Evolutionary conservation across 2,113 vertebrate species (phyloP), one percentile per base, ranked within the genome.

Genomic region (Ceyx melanurus): DNA sequence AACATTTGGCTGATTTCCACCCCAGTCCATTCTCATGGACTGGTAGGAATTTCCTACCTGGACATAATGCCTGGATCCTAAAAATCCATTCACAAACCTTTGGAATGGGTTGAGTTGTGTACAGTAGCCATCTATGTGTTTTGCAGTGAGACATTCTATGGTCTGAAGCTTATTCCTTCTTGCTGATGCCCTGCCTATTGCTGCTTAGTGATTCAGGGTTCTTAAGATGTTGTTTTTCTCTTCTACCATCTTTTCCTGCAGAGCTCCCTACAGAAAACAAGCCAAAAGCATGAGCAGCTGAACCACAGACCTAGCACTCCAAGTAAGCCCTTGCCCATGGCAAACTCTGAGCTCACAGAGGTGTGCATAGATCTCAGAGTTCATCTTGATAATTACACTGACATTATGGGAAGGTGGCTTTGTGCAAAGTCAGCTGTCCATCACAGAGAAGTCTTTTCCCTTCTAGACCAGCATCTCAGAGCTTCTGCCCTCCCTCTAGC

Each of bases 251-350:
- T 93, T 72, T 82, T 90, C 54, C 78, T 82, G 73, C 82, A 87
- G 76, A 90, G 66, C 28, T 86, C 35, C 42, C 43, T 86, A 42
- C 60, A 82, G 87, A 73, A 78, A 86, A 67, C 82, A 93, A 86
- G 54, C 72, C 72, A 78, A 86, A 90, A 86, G 54, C 72, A 86
- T 20, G 65, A 72, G 48, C 37, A 45, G 57, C 42, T 86, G 87
- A 90, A 57, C 65, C 54, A 68, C 48, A 57, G 54, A 67, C 48
- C 66, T 90, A 73, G 66, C 23, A 25, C 82, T 57, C 60, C 72
- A 57, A 82, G 72, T 82, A 82, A 68, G 77, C 82, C 67, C 48
- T 93, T 0, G 1, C 42, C 60, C 35, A 9, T 57, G 42, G 26
- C 72, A 86, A 51, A 46, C 23, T 60, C 31, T 62, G 77, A 82